Evolutionary conservation across 1,140 invertebrate species (phyloP).

Genomic region (Sogatella furcifera): DNA sequence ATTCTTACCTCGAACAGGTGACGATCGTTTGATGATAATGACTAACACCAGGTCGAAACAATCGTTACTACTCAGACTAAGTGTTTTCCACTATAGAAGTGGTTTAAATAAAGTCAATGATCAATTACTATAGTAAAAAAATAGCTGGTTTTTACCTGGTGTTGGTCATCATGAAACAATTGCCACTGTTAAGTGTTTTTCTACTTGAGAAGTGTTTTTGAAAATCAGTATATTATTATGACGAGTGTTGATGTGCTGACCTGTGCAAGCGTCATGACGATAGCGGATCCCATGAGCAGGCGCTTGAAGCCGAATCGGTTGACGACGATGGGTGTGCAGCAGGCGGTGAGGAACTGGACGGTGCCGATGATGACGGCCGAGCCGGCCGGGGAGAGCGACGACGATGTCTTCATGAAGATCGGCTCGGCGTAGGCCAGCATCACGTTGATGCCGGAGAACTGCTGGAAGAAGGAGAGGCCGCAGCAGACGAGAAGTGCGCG

Average conservation of each 20-base stretch:
- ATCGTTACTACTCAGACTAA: too few relatives aligned
- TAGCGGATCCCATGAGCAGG: not conserved
- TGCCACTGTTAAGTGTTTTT: too few relatives aligned
- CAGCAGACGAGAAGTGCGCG: not conserved
- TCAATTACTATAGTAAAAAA: too few relatives aligned
- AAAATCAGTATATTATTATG: too few relatives aligned
- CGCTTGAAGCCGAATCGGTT: conserved; percentile 7
- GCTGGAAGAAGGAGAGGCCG: conserved; percentile 3
- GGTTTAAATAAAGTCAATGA: too few relatives aligned
- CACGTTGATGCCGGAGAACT: conserved; percentile 7
- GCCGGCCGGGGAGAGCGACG: not conserved
- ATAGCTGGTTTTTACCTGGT: too few relatives aligned
- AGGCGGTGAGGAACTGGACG: conserved; percentile 3
- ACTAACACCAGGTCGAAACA: too few relatives aligned
- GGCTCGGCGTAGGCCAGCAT: conserved; percentile 6
- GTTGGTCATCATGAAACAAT: too few relatives aligned
- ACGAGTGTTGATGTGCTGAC: not conserved
- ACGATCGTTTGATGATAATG: too few relatives aligned
- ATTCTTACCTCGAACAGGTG: too few relatives aligned
- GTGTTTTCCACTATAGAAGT: too few relatives aligned
- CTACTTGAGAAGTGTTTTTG: too few relatives aligned
- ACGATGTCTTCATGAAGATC: conserved; percentile 5
- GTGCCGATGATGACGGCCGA: conserved; percentile 2
- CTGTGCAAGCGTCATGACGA: not conserved
- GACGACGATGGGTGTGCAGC: conserved; percentile 7